Percentiles rank a stretch among this genome's conserved stretches.
These are phyloP conservation scores for Anoplius nigerrimus DNA, from an alignment of 2,888 invertebrate genomes.

Conservation along the genomic window DNA sequence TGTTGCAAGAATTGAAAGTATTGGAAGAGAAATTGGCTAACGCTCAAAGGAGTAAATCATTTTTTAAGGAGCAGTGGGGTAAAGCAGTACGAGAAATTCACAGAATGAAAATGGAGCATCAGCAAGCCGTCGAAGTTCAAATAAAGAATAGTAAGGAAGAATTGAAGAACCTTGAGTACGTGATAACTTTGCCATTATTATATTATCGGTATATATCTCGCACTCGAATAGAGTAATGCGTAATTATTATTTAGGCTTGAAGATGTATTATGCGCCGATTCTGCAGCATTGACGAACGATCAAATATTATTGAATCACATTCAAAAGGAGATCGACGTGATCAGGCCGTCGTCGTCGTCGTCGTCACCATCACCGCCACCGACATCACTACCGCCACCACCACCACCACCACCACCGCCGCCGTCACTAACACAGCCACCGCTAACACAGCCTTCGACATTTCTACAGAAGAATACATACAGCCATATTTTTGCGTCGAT, in stretches of 20 bases:
- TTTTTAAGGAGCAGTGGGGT: conserved; percentile 87
- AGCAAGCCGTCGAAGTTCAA: conserved; percentile 77
- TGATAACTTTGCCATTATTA: conserved; percentile 15
- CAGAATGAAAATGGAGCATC: conserved; percentile 77
- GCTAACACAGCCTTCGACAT: too few relatives aligned
- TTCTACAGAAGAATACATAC: conserved; percentile 31
- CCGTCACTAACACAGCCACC: too few relatives aligned
- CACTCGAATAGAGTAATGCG: neutral
- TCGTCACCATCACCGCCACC: too few relatives aligned
- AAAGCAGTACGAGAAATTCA: conserved; percentile 83
- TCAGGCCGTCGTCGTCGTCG: conserved; percentile 59
- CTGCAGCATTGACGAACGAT: conserved; percentile 65
- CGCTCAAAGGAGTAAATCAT: conserved; percentile 81
- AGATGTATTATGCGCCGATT: conserved; percentile 65
- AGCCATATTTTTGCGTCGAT: conserved; percentile 44
- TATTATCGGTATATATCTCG: conserved; percentile 53
- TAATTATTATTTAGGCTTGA: conserved; percentile 57
- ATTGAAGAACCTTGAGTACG: conserved; percentile 64
- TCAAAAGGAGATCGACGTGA: conserved; percentile 67
- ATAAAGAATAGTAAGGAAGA: conserved; percentile 75
- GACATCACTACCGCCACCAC: too few relatives aligned
- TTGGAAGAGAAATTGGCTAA: conserved; percentile 81
- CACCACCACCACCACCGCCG: too few relatives aligned
- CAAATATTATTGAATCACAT: conserved; percentile 65
- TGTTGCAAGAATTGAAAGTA: conserved; percentile 81